These are phyloP conservation scores for Notiomystis cincta DNA, from an alignment of 2,113 vertebrate species.

Conservation along the genomic window DNA sequence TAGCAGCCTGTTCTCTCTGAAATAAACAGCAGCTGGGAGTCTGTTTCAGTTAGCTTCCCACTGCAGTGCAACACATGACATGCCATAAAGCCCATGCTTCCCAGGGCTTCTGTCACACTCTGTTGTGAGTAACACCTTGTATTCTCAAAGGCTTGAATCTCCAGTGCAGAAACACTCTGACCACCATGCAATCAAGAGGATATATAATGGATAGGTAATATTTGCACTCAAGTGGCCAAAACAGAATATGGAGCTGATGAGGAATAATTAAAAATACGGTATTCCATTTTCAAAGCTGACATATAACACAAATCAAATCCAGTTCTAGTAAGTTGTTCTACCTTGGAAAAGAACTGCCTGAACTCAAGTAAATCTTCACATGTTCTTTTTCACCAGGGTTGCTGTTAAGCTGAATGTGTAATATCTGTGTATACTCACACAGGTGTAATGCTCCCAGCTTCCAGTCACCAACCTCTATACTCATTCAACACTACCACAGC, in stretches of 20 bases:
- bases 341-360: not conserved
- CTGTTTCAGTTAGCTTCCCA: not conserved
- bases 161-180: not conserved
- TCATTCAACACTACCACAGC: not conserved
- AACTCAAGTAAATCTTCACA: not conserved
- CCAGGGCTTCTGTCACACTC: not conserved
- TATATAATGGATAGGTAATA: not conserved
- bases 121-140: not conserved
- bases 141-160: not conserved
- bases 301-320: not conserved
- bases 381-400: not conserved
- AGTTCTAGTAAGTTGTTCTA: not conserved
- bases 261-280: rapidly evolving
- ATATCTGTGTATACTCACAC: not conserved
- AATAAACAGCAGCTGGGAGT: not conserved
- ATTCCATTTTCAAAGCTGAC: not conserved
- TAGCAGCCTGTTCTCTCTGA: not conserved
- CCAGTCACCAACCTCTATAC: not conserved
- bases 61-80: not conserved
- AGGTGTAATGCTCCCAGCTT: not conserved
- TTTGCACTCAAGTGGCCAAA: not conserved
- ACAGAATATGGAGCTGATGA: not conserved
- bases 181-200: not conserved
- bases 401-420: rapidly evolving
- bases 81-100: not conserved